These are phyloP conservation scores for Myioborus melanocephalus DNA, from an alignment of 2,797 vertebrate species.

Conservation along the genomic window DNA sequence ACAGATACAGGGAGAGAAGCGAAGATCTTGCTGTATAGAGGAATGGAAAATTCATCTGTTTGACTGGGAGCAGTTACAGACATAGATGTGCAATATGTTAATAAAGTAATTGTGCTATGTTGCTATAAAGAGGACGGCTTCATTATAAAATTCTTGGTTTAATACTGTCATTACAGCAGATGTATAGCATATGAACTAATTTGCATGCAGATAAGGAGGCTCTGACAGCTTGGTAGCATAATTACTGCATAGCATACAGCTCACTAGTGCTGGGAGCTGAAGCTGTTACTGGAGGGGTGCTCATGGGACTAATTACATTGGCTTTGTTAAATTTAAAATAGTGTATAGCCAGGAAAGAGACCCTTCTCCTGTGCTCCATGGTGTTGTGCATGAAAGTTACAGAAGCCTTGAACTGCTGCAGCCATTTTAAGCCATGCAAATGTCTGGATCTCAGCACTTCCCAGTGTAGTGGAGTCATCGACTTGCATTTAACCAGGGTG, in stretches of 20 bases:
- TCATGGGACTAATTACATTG: conserved; percentile 59
- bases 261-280: conserved; percentile 41
- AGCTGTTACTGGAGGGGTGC: conserved; percentile 55
- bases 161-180: conserved; percentile 67
- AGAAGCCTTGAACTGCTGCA: conserved; percentile 32
- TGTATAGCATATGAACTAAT: conserved; percentile 69
- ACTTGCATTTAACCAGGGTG: neutral
- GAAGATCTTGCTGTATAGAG: neutral
- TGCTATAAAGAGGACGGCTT: conserved; percentile 63
- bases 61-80: conserved; percentile 12
- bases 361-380: neutral
- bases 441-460: neutral
- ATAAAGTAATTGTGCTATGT: conserved; percentile 67
- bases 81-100: conserved; percentile 41
- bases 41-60: neutral
- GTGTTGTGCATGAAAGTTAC: neutral
- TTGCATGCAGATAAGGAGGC: conserved; percentile 73
- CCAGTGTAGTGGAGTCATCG: neutral
- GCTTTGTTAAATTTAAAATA: conserved; percentile 64
- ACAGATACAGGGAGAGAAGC: neutral
- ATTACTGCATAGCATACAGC: conserved; percentile 63
- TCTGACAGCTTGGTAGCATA: conserved; percentile 72
- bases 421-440: conserved; percentile 49
- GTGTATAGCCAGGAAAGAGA: conserved; percentile 29
- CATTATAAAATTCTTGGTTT: conserved; percentile 66